Conservation (phyloP, 2,113 vertebrate species). For the Thinocorus orbignyianus region DNA sequence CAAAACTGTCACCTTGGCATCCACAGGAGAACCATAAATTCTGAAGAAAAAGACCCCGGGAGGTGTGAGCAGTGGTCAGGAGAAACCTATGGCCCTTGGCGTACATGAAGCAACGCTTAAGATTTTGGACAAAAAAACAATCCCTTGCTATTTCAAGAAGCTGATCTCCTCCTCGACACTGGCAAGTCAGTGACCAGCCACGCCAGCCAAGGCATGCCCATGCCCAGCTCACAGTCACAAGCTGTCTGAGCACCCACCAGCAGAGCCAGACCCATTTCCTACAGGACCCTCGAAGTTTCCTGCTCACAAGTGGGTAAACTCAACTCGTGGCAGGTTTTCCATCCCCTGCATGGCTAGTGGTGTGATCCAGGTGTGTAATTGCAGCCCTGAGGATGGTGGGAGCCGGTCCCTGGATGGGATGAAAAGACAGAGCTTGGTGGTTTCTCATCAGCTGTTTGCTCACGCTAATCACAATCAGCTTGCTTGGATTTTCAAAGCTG, state of each 20-base stretch:
- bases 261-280: rapidly evolving
- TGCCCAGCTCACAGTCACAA: rapidly evolving
- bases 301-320: not conserved
- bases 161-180: not conserved
- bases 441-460: not conserved
- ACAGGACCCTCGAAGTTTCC: not conserved
- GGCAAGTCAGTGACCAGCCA: too few relatives aligned
- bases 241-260: not conserved
- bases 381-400: not conserved
- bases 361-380: not conserved
- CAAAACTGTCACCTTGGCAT: not conserved
- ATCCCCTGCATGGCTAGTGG: rapidly evolving
- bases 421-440: not conserved
- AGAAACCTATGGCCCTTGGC: not conserved
- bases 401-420: not conserved
- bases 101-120: rapidly evolving
- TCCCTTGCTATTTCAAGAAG: not conserved
- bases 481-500: not conserved
- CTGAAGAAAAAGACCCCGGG: not conserved
- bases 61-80: not conserved
- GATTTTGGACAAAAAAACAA: not conserved
- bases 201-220: rapidly evolving
- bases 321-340: rapidly evolving
- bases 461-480: not conserved
- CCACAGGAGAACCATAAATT: not conserved